Evolutionary conservation across 2,797 vertebrate genomes (phyloP), one percentile per base, ranked within the genome.

Genomic region (Microcaecilia unicolor): DNA sequence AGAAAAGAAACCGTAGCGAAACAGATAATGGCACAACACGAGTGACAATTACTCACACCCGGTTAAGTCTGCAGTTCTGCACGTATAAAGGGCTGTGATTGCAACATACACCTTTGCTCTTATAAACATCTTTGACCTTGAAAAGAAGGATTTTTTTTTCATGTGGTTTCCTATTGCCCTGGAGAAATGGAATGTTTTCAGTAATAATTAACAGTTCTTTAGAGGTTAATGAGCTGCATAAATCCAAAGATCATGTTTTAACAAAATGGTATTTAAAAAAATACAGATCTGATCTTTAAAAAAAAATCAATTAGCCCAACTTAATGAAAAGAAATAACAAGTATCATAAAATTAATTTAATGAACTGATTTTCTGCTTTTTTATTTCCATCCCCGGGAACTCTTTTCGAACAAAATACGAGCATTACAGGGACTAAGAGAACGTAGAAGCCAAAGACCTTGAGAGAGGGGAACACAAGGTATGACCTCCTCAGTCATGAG

Each of bases 171-270:
- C 32, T 28, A 21, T 5, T 27, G 26, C 24, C 19, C 9, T 10
- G 18, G 28, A 29, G 28, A 15, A 34, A 25, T 22, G 15, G 17
- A 31, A 42, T 19, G 12, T 27, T 22, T 26, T 21, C 25, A 19
- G 27, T 32, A 41, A 50, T 50, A 34, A 41, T 46, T 38, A 33
- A 37, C 41, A 19, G 10, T 19, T 14, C 36, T 18, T 19, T 17
- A 10, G 34, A 34, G 10, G 9, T 14, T 16, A 23, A 32, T 18
- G 49, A 22, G 11, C 11, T 14, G 5, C 18, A 21, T 10, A 21
- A 25, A 15, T 9, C 15, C n/a, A 27, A 33, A 37, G 37, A 16
- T 11, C 3, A 18, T 34, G 11, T 16, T 15, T 28, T 24, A 20
- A 24, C 15, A 15, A 37, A 27, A 22, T 13, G 17, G 15, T 11